Evolutionary conservation across 92 coral and sea anemone genomes (phyloP), one percentile per base, ranked within the genome.

Genomic region (Heteractis magnifica): DNA sequence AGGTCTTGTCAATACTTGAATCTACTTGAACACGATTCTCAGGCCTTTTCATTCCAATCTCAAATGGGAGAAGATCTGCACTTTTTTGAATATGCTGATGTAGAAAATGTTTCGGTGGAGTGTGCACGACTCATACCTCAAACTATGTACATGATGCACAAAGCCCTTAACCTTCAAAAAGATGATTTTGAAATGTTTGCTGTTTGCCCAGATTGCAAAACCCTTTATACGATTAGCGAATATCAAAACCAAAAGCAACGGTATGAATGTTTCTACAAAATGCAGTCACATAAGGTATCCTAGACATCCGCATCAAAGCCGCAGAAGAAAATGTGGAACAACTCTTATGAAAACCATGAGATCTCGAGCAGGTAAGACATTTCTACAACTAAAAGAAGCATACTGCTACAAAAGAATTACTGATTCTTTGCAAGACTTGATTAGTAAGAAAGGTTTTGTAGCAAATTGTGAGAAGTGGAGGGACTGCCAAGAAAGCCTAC

Each of bases 311-410:
- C 84, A 71, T 9, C 75, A 56, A 65, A 56, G 76, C 55, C 78
- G 83, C 5, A 84, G 92, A 44, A 58, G 79, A 8, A 81, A 81
- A 65, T 89, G 92, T 89, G 92, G 92, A 0, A 53, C 92, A 5
- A 41, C 75, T 10, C 86, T 89, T 3, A 85, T 85, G 92, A 85
- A 89, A 89, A 81, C 86, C 15, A 85, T 85, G 92, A 85, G 89
- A 60, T 89, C 89, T 41, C 78, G 85, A 18, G 26, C 85, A 4
- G 92, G 92, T 48, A 85, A 55, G 64, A 65, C 76, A 34, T 89
- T 58, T 62, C 68, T 85, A 34, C 81, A 89, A 56, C 92, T 89
- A 68, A 89, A 85, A 71, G 77, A 89, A 50, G 80, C 81, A 8
- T 89, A 80, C 78, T 88, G 91, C 79, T 88, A 79, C 52, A 84